These are phyloP conservation scores for Tachysurus fulvidraco DNA, from an alignment of 2,113 vertebrate species.

Conservation along the genomic window DNA sequence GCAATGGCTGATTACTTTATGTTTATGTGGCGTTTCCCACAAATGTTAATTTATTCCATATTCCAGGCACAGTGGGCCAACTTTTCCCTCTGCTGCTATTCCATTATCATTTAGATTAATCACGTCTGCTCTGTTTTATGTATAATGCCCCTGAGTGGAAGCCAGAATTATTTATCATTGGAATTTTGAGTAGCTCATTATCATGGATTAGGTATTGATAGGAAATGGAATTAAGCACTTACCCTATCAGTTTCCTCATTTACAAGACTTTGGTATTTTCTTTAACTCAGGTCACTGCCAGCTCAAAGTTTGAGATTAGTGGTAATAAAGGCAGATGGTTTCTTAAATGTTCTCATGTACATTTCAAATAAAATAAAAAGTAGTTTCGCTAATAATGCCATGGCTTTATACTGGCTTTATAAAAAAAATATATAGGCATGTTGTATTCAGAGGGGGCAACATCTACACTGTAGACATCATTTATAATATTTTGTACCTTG, in stretches of 20 bases:
- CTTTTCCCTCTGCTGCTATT: conserved; percentile 70
- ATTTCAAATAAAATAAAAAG: not conserved
- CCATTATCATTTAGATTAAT: conserved; percentile 73
- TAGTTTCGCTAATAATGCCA: not conserved
- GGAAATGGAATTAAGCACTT: conserved; percentile 67
- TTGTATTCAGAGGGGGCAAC: not conserved
- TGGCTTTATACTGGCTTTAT: not conserved
- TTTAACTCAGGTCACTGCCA: conserved; percentile 1
- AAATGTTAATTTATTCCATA: conserved; percentile 64
- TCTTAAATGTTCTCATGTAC: not conserved
- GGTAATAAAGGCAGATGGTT: not conserved
- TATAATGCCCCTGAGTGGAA: conserved; percentile 70
- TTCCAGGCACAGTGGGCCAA: conserved; percentile 61
- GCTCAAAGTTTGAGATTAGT: not conserved
- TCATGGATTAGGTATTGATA: conserved; percentile 70
- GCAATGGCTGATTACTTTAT: conserved; percentile 26
- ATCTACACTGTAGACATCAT: not conserved
- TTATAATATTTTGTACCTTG: not conserved
- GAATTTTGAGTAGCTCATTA: conserved; percentile 70
- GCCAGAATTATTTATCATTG: conserved; percentile 68
- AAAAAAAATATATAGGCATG: no score
- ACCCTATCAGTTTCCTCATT: conserved; percentile 42
- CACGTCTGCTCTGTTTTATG: conserved; percentile 73
- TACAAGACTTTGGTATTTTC: conserved; percentile 8
- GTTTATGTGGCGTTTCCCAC: conserved; percentile 35